These are phyloP conservation scores for Protomyctophum bolini DNA, from an alignment of 2,113 vertebrate species.

Conservation along the genomic window DNA sequence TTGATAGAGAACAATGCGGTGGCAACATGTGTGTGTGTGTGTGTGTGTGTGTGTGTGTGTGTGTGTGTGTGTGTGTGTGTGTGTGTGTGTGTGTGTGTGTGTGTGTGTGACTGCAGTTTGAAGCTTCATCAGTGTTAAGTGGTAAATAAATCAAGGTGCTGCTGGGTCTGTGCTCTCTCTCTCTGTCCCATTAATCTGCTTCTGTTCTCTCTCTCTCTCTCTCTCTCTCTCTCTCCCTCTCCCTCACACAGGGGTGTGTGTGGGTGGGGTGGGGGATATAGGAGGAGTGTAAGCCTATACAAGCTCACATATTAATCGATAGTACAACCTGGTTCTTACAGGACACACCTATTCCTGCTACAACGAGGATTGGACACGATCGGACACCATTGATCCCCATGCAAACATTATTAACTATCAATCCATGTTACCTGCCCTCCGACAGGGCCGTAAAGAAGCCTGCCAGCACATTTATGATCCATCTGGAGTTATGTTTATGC, in stretches of 20 bases:
- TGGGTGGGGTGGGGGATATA: constrained; percentile 25
- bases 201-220: neutral
- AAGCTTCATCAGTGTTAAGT: constrained; percentile 97
- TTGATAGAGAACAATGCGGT: constrained; percentile 89
- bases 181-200: constrained; percentile 83
- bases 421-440: too few species aligned
- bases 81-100: too few species aligned
- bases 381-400: neutral
- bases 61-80: too few species aligned
- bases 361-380: neutral
- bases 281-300: neutral
- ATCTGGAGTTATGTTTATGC: too few species aligned
- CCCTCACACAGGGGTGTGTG: constrained; percentile 54
- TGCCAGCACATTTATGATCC: too few species aligned
- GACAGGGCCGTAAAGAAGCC: too few species aligned
- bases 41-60: too few species aligned
- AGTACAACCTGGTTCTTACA: constrained; percentile 27
- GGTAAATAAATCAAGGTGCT: constrained; percentile 95
- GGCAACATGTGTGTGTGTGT: constrained; percentile 90
- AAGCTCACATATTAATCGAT: neutral
- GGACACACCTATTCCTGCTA: neutral
- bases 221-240: constrained; percentile 28
- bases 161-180: constrained; percentile 80
- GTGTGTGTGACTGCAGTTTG: constrained; percentile 90
- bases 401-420: too few species aligned